Evolutionary conservation across 2,113 vertebrate genomes (phyloP), one percentile per base, ranked within the genome.

Genomic region (Numida meleagris): DNA sequence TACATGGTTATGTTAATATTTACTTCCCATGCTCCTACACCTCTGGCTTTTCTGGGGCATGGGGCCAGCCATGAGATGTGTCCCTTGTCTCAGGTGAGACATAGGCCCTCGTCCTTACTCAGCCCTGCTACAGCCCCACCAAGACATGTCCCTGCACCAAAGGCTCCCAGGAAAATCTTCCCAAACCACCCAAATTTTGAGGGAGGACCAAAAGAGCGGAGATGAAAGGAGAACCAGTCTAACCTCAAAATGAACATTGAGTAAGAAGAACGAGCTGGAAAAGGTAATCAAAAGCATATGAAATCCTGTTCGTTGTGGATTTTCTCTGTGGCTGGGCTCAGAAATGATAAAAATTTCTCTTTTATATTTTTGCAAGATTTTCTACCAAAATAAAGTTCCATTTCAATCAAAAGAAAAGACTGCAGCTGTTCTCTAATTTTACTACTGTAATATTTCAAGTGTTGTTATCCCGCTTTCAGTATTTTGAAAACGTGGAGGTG

Each of bases 201-300:
- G 27, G 66, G 17, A 82, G 38, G 16, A 80, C 45, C 29, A 50
- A 88, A 86, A 67, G 16, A 53, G 58, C 62, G 74, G 74, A 77
- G 76, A 92, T 74, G 27, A 51, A 45, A 89, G 13, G 16, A 93
- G 29, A n/a, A 71, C 14, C 72, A 65, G 58, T 53, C 86, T 90
- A 97, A 93, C 75, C 57, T 79, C 90, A 75, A 24, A 84, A 68
- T 88, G 61, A 93, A 82, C 74, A 89, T 40, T 51, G 92, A 93
- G 48, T n/a, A 82, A 42, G 57, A 79, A 59, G 65, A 92, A 82
- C 15, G 78, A 85, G 67, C 48, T 0, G 6, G 88, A 79, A 85
- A 91, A 89, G 67, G n/a, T 82, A 89, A 95, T 89, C 16, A 51
- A 76, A 96, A 93, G 12, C 95, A 96, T 10, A 36, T 21, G 7